Conservation (phyloP, 2,113 vertebrate species). For the Rhadina sibilatrix region DNA sequence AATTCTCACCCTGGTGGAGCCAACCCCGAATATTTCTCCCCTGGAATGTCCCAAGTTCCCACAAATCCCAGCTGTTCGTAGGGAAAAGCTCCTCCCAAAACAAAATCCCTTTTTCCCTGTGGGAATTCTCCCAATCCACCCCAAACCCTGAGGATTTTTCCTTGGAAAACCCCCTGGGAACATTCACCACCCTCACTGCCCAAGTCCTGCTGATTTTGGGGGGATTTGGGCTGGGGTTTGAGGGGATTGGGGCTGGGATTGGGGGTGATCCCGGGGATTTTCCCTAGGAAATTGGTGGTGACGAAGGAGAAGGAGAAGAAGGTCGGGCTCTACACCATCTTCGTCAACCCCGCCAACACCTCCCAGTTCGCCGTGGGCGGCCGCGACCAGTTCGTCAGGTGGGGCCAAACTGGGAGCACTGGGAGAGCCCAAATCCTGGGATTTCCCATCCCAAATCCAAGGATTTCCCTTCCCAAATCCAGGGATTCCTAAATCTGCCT, state of each 20-base stretch:
- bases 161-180: not conserved
- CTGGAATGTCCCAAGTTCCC: not conserved
- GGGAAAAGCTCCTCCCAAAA: not conserved
- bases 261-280: not conserved
- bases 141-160: not conserved
- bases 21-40: not conserved
- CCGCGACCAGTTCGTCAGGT: slow-evolving; percentile 85
- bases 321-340: slow-evolving; percentile 94
- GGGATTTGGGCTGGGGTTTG: too few species aligned
- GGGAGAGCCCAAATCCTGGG: not conserved
- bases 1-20: not conserved
- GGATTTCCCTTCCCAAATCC: not conserved
- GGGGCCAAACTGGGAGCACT: slow-evolving; percentile 2
- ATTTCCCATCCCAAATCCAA: not conserved
- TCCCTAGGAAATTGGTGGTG: slow-evolving; percentile 87
- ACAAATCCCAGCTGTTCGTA: accelerated
- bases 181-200: not conserved
- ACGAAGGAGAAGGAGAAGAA: slow-evolving; percentile 97
- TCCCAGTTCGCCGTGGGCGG: slow-evolving; percentile 95
- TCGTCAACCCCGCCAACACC: slow-evolving; percentile 90
- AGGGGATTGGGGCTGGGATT: not conserved
- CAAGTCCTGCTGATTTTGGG: not conserved
- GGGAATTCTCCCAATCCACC: not conserved
- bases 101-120: not conserved
- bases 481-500: too few species aligned